Conservation (phyloP, 1,140 invertebrate species). For the Drosophila ohnishii region DNA sequence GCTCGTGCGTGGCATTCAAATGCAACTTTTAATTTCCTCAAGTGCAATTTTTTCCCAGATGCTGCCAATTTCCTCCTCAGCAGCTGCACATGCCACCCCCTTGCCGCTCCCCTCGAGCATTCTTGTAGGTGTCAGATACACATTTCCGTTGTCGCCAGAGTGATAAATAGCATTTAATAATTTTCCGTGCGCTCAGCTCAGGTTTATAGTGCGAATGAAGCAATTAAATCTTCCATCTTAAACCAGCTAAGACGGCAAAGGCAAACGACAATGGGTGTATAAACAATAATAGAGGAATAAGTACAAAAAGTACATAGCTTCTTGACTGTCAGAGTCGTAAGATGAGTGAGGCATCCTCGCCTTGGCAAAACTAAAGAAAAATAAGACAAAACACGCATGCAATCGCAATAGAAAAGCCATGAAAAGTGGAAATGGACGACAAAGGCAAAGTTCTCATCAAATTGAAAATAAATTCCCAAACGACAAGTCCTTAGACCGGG, state of each 20-base stretch:
- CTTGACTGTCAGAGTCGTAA: constrained; percentile 19
- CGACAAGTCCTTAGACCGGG: constrained; percentile 36
- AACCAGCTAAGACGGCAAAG: neutral
- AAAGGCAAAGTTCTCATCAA: constrained; percentile 47
- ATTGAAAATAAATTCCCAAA: constrained; percentile 60
- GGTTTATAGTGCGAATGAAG: constrained; percentile 19
- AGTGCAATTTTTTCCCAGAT: constrained; percentile 63
- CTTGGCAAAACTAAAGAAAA: constrained; percentile 32
- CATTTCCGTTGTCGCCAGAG: constrained; percentile 57
- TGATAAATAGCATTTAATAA: constrained; percentile 74
- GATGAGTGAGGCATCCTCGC: too few relatives aligned
- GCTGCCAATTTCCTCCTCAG: constrained; percentile 65
- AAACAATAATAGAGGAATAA: constrained; percentile 42
- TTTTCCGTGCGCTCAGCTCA: constrained; percentile 29
- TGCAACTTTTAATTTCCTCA: constrained; percentile 75
- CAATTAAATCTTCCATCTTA: constrained; percentile 40
- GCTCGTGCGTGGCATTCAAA: constrained; percentile 74
- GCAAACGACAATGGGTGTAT: constrained; percentile 7
- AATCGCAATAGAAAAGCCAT: constrained; percentile 44
- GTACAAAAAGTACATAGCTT: constrained; percentile 11
- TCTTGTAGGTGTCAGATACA: constrained; percentile 61
- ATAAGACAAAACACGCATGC: constrained; percentile 9
- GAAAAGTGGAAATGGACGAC: constrained; percentile 39
- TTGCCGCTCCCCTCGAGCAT: constrained; percentile 4
- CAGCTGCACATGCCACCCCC: constrained; percentile 49